phyloP scores from a whole-genome alignment of 2,888 invertebrate species.

The Amphimallon solstitiale region DNA sequence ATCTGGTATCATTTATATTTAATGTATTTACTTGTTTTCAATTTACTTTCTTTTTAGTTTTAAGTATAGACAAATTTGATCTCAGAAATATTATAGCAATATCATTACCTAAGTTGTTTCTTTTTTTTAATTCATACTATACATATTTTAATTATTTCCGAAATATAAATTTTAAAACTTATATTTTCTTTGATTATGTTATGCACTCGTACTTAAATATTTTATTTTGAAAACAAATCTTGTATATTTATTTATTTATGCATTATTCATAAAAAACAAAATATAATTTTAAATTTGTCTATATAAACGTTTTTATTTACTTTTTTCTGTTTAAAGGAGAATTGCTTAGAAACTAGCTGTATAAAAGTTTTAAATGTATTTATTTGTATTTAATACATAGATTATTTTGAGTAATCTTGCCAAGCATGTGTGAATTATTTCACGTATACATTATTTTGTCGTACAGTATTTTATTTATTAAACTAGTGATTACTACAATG shows the following conservation, averaged over 20 bases:
- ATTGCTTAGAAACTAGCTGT: not conserved
- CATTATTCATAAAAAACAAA: no score
- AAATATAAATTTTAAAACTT: not conserved
- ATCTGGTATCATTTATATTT: not conserved
- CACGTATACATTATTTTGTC: conserved; percentile 29
- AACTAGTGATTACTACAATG: not conserved
- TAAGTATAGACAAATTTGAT: conserved; percentile 29
- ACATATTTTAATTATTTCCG: not conserved
- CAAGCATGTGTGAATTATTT: conserved; percentile 36
- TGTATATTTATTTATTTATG: not conserved
- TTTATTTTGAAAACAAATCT: not conserved
- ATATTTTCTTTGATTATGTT: not conserved
- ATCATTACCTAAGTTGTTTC: not conserved
- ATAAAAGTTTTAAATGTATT: conserved; percentile 12
- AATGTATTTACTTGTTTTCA: not conserved
- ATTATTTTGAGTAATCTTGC: conserved; percentile 31
- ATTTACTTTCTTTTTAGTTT: not conserved
- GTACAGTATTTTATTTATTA: conserved; percentile 35
- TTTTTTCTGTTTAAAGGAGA: not conserved
- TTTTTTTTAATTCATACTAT: not conserved
- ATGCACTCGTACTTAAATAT: not conserved
- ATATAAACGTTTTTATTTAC: conserved; percentile 4
- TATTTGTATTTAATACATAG: conserved; percentile 33
- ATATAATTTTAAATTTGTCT: conserved; percentile 14
- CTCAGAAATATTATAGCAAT: conserved; percentile 9